Percentiles rank a stretch among this genome's conserved stretches.
Conservation (phyloP, 2,113 vertebrate genomes). For the Gavialis gangeticus region DNA sequence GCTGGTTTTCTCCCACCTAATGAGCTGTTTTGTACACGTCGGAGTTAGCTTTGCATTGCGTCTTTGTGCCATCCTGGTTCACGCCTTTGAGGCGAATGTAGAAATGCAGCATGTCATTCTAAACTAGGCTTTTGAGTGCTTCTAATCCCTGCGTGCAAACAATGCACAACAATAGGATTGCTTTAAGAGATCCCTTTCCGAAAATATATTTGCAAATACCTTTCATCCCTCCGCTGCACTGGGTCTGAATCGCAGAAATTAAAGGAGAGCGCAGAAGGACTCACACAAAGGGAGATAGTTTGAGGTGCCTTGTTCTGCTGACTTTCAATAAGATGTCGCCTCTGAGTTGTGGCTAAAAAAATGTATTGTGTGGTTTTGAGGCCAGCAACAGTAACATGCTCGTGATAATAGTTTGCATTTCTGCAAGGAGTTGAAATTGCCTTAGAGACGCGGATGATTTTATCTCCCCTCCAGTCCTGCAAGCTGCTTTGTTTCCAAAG, state of each 20-base stretch:
- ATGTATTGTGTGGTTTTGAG: not conserved
- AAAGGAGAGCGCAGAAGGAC: not conserved
- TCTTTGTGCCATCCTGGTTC: not conserved
- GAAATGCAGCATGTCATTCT: not conserved
- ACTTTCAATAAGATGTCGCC: not conserved
- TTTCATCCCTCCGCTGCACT: fast-evolving
- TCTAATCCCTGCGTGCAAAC: not conserved
- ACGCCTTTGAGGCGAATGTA: not conserved
- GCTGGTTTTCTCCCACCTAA: not conserved
- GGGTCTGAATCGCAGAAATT: not conserved
- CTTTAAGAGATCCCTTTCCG: not conserved
- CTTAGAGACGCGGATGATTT: not conserved
- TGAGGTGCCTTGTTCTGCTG: not conserved
- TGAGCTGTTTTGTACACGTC: constrained; percentile 1
- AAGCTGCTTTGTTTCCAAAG: not conserved
- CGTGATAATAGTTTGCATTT: not conserved
- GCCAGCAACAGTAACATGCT: not conserved
- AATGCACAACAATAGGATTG: fast-evolving
- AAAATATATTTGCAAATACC: not conserved
- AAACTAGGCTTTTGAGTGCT: not conserved
- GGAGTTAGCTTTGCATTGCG: not conserved
- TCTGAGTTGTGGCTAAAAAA: not conserved
- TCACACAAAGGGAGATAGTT: not conserved
- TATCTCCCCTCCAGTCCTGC: not conserved
- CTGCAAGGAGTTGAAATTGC: not conserved